Evolutionary conservation across 2,797 vertebrate species (phyloP).

Genomic region (Sciaenops ocellatus): DNA sequence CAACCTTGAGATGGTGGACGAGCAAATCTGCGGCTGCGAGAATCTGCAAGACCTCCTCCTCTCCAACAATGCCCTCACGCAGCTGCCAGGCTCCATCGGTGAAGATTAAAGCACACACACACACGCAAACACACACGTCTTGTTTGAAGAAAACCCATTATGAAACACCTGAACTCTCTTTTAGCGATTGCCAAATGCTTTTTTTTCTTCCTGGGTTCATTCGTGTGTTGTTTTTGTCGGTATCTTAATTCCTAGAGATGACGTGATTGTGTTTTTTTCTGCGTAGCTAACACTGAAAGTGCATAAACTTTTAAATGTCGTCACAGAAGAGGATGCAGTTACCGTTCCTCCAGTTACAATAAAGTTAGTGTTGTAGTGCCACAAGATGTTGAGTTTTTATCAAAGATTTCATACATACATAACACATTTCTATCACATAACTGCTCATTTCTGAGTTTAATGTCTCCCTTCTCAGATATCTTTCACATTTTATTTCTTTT

Average conservation of each 20-base stretch:
- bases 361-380: not conserved
- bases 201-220: not conserved
- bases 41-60: conserved; percentile 94
- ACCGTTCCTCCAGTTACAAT: not conserved
- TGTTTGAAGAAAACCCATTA: conserved; percentile 14
- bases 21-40: conserved; percentile 96
- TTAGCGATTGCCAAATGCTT: not conserved
- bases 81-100: conserved; percentile 96
- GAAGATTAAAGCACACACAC: conserved; percentile 30
- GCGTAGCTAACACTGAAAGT: not conserved
- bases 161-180: conserved; percentile 35
- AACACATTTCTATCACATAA: not conserved
- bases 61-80: conserved; percentile 96
- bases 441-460: not conserved
- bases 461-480: not conserved
- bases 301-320: too few relatives aligned
- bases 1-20: conserved; percentile 95
- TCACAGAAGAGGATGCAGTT: not conserved
- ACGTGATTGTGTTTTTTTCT: not conserved
- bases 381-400: not conserved
- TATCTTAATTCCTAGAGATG: not conserved
- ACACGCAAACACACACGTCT: not conserved
- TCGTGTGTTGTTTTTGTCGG: not conserved
- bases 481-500: not conserved
- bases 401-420: not conserved